These are phyloP conservation scores for Leucania comma DNA, from an alignment of 2,888 invertebrate genomes.

Conservation along the genomic window DNA sequence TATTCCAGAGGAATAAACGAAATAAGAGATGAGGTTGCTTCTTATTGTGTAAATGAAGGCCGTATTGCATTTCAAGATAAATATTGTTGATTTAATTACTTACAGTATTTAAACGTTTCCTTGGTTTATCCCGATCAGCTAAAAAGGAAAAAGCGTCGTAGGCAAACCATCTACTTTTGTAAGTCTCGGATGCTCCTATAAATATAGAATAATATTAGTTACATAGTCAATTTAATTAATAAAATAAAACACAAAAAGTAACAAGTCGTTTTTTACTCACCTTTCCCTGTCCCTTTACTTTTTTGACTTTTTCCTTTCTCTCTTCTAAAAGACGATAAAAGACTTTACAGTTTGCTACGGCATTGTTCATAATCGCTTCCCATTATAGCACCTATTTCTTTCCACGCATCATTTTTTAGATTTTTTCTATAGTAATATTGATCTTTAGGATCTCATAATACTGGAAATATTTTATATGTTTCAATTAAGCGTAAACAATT, in stretches of 20 bases:
- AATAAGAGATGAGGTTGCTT: slow-evolving; percentile 33
- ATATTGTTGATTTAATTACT: slow-evolving; percentile 24
- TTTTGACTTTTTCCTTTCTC: slow-evolving; percentile 20
- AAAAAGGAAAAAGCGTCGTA: slow-evolving; percentile 32
- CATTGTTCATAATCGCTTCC: slow-evolving; percentile 25
- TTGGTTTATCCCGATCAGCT: slow-evolving; percentile 39
- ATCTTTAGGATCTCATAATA: slow-evolving; percentile 34
- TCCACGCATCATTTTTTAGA: slow-evolving; percentile 27
- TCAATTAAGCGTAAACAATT: slow-evolving; percentile 27
- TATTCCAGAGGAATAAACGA: slow-evolving; percentile 27
- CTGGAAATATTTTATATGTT: slow-evolving; percentile 23
- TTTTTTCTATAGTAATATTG: slow-evolving; percentile 30
- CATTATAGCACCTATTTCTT: slow-evolving; percentile 22
- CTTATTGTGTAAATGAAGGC: slow-evolving; percentile 36
- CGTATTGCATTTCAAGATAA: slow-evolving; percentile 31
- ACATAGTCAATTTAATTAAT: slow-evolving; percentile 19
- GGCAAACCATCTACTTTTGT: slow-evolving; percentile 34
- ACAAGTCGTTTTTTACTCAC: slow-evolving; percentile 20
- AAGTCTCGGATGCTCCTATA: slow-evolving; percentile 25
- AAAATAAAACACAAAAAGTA: slow-evolving; percentile 14
- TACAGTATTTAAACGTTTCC: slow-evolving; percentile 31
- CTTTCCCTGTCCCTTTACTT: slow-evolving; percentile 26
- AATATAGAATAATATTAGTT: slow-evolving; percentile 20
- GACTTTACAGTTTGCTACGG: slow-evolving; percentile 26
- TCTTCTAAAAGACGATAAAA: slow-evolving; percentile 22